These are phyloP conservation scores for Spilosoma lubricipeda DNA, from an alignment of 2,888 invertebrate species.

Conservation along the genomic window DNA sequence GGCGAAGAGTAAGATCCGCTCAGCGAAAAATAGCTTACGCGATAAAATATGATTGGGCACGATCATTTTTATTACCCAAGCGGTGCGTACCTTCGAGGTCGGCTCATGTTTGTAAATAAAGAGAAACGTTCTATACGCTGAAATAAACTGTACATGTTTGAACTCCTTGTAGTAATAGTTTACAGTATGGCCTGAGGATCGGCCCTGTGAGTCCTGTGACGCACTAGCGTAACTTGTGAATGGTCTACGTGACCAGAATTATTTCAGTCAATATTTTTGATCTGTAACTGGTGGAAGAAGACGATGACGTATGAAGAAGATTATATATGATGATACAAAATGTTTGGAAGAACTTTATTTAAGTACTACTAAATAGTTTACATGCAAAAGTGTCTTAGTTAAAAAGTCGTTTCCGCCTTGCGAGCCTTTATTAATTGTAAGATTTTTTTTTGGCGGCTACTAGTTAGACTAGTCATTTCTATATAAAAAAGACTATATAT, in stretches of 20 bases:
- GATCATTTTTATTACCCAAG: slow-evolving; percentile 76
- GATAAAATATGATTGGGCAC: slow-evolving; percentile 82
- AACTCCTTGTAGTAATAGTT: slow-evolving; percentile 6
- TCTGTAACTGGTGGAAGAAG: too few relatives aligned
- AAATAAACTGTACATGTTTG: slow-evolving; percentile 21
- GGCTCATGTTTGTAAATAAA: slow-evolving; percentile 55
- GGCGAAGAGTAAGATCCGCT: slow-evolving; percentile 57
- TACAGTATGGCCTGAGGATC: not conserved
- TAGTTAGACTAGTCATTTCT: too few relatives aligned
- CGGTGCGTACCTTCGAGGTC: slow-evolving; percentile 43
- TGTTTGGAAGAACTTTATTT: too few relatives aligned
- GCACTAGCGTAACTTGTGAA: not conserved
- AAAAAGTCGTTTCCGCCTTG: too few relatives aligned
- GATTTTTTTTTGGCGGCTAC: too few relatives aligned
- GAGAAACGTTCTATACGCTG: slow-evolving; percentile 26
- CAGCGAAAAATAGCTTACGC: slow-evolving; percentile 70
- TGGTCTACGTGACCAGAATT: not conserved
- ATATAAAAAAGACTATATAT: too few relatives aligned
- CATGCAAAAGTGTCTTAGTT: too few relatives aligned
- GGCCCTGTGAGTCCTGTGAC: not conserved
- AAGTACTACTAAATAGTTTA: too few relatives aligned
- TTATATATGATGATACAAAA: too few relatives aligned
- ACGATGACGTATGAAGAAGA: too few relatives aligned
- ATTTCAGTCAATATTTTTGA: not conserved
- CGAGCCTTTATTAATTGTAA: too few relatives aligned